Base-by-base conservation (phyloP, 2,888 invertebrate genomes). In the Laspeyria flexula region DNA sequence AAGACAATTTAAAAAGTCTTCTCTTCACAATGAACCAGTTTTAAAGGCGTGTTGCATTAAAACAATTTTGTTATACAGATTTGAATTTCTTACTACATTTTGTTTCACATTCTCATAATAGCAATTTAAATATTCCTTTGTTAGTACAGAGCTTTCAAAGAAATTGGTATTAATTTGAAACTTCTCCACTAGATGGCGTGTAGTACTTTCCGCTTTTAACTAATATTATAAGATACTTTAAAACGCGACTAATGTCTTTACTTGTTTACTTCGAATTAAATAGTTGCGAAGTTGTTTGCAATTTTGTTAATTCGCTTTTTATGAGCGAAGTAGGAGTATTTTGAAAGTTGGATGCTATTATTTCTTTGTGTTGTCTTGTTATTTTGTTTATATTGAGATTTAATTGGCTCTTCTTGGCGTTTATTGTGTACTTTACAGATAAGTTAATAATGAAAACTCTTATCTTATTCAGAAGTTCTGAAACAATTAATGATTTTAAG, bases 261-360 rank as follows among this genome's bases (percentile, higher is more conserved):
- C 44, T 55, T 49, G 31, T 57, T 65, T 46, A 54, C 33, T 25
- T 43, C 40, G 15, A 58, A 55, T 55, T 57, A 50, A 66, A 52
- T 52, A 52, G 46, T 67, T 58, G 9, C 15, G 11, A 48, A 55
- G 30, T 62, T 62, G 15, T 43, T 15, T 40, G 34, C 34, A 43
- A 50, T 49, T 39, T 10, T 15, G 27, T 39, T 50, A 39, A 49
- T 50, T 50, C 11, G 15, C 10, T 37, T 39, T 48, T 48, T 41
- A 12, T 21, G 13, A 13, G 27, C 12, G 11, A 40, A 33, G 9
- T 40, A 1, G 38, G 38, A 21, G 37, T 29, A 21, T 21, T 15
- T 15, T 29, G 6, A 13, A 7, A 13, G 12, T 43, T 35, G 12
- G 6, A 3, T 21, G 21, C 30, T 44, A 29, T 21, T 21, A 42